phyloP scores from a whole-genome alignment of 2,113 vertebrate species.

The Python bivittatus region DNA sequence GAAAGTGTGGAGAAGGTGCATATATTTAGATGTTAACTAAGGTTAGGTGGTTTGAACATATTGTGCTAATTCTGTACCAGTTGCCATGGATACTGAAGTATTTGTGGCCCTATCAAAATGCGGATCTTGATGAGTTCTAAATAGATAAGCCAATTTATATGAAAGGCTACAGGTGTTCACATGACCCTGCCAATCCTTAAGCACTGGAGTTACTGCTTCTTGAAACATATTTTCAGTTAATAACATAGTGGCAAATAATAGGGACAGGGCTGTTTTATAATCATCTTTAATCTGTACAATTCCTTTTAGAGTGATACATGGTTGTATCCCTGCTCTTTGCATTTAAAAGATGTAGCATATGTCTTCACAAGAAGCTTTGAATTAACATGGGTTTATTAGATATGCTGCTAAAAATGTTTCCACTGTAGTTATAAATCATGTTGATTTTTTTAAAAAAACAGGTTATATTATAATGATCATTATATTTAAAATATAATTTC shows the following conservation, averaged over 20 bases:
- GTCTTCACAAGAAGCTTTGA: neutral
- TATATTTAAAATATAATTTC: too few species aligned
- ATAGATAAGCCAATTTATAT: neutral
- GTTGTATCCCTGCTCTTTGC: neutral
- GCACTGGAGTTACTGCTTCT: neutral
- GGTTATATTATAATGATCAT: too few species aligned
- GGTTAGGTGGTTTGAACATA: neutral
- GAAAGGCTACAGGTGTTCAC: neutral
- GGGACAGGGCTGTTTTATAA: neutral
- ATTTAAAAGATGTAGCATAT: neutral
- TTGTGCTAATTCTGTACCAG: neutral
- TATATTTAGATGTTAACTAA: neutral
- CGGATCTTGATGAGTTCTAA: neutral
- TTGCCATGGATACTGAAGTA: neutral
- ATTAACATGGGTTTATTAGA: neutral
- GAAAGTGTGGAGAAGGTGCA: slow-evolving; percentile 4
- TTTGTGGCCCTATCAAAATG: neutral
- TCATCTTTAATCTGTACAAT: neutral
- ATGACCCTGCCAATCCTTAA: neutral
- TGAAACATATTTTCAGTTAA: neutral
- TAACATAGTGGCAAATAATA: neutral
- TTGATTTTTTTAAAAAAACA: too few species aligned
- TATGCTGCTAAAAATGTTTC: neutral
- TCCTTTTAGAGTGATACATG: neutral
- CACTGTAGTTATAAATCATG: too few species aligned